Base-by-base conservation (phyloP, 2,113 vertebrate species). In the Alligator mississippiensis region DNA sequence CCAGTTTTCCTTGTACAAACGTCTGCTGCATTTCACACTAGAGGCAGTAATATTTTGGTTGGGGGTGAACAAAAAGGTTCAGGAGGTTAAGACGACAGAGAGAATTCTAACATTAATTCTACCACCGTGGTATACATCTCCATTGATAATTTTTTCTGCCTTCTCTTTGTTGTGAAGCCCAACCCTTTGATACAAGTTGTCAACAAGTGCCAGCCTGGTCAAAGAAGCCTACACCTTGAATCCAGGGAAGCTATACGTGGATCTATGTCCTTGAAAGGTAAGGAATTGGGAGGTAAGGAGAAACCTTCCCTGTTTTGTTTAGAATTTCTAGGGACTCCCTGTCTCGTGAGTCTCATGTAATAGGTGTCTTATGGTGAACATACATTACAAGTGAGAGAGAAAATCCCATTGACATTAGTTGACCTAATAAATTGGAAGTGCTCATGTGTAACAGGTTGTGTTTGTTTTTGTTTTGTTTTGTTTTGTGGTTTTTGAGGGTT, bases 131-230 rank as follows among this genome's bases (percentile, higher is more conserved):
- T 63, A 85, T 90, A 90, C 63, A 57, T 57, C 64, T 77, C 19
- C n/a, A 12, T 3, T 70, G 47, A 74, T 47, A 25, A 6, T 38
- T 22, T 83, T 87, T 89, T 64, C 75, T 90, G 76, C 66, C 11
- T 76, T 90, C 79, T 93, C 30, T 96, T 87, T 81, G 47, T 60
- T 89, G 82, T 92, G 92, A 74, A 62, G 85, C 64, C 11, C 19
- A n/a, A 79, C 22, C 70, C 21, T 55, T 1, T 28, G 87, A 80
- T 14, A 16, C 47, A 82, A 88, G 30, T 54, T 93, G 91, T 57
- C 70, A 87, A 6, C 34, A 92, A 88, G 82, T 77, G 84, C 19
- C 8, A 79, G 12, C 77, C 11, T 82, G 25, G 61, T 91, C 68
- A 93, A 88, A 87, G 5, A 85, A 84, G 25, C 9, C 58, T 78